Base-by-base conservation (phyloP, 53 echinoderm and acorn worm species). In the Apostichopus leukothele region DNA sequence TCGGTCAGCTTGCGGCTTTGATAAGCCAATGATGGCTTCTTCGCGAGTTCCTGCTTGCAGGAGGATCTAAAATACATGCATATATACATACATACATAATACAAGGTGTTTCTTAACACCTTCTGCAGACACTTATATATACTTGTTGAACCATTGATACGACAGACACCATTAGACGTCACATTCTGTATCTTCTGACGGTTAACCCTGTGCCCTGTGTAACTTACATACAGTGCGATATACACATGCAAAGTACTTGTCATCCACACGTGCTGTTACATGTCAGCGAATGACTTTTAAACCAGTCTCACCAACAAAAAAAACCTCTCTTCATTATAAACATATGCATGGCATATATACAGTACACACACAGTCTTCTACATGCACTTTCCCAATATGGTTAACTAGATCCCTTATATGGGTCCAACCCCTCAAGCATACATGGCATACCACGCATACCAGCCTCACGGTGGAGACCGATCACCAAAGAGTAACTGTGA, bases 381-480 rank as follows among this genome's bases (percentile, higher is more conserved):
- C 51, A 53, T 79, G 51, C 53, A 53, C 79, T 3, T 9, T 12
- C 51, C 79, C 79, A 79, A 79, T 53, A 79, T 79, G 79, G 79
- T 79, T 14, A 51, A 50, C 50, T 12, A 19, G 50, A 50, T 7
- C 53, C 79, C 79, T 53, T 79, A 53, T 39, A 16, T 52, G 4
- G 79, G 79, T 52, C 52, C 53, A 39, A 79, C 52, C 53, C 53
- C 53, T 7, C 79, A 79, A 79, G 79, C 79, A 79, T 79, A 51
- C 50, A 79, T 79, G 79, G 53, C 79, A 79, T 79, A 52, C 79
- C 50, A n/a, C 9, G 53, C 52, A 79, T 79, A 79, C 79, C 79
- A 16, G 0, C 16, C 51, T 79, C 53, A 0, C 8, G 51, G 51
- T 19, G 54, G 9, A 53, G 79, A 53, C 79, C n/a, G 18, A 50